These are phyloP conservation scores for Gobius niger DNA, from an alignment of 2,113 vertebrate species.

Conservation along the genomic window DNA sequence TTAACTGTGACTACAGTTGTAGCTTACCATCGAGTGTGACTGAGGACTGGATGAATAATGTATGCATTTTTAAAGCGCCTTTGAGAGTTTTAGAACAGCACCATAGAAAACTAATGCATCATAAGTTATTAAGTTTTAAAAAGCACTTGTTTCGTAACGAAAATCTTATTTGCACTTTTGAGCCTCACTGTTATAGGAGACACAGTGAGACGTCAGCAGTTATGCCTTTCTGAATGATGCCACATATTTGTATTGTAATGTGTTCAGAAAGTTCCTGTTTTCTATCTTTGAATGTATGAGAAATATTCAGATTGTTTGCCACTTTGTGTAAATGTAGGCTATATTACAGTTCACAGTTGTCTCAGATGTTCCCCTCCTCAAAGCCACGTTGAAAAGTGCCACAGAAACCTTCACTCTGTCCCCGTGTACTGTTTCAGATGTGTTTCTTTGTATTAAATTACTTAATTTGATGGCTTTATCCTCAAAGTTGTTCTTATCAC, in stretches of 20 bases:
- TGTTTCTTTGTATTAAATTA: constrained; percentile 63
- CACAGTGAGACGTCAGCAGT: constrained; percentile 15
- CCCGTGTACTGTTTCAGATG: constrained; percentile 73
- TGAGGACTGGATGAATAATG: no score
- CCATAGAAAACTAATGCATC: background rate
- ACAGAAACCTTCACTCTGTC: constrained; percentile 63
- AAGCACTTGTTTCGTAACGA: constrained; percentile 18
- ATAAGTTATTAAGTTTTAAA: constrained; percentile 4
- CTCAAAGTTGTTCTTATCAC: constrained; percentile 74
- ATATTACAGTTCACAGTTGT: constrained; percentile 66
- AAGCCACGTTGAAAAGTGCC: constrained; percentile 73
- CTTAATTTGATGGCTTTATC: constrained; percentile 46
- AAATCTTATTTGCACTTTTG: constrained; percentile 56
- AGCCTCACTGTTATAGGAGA: constrained; percentile 34
- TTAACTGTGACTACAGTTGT: no score
- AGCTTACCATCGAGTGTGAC: no score
- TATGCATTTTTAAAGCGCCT: no score
- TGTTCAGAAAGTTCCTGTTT: constrained; percentile 16
- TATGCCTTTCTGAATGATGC: constrained; percentile 1
- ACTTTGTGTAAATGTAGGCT: constrained; percentile 58
- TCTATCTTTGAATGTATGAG: constrained; percentile 62
- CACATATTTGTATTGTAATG: constrained; percentile 17
- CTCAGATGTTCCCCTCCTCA: constrained; percentile 58
- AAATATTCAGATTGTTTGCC: constrained; percentile 38
- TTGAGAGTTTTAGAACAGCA: no score